phyloP scores from a whole-genome alignment of 2,888 invertebrate species.

The Euproctis similis region DNA sequence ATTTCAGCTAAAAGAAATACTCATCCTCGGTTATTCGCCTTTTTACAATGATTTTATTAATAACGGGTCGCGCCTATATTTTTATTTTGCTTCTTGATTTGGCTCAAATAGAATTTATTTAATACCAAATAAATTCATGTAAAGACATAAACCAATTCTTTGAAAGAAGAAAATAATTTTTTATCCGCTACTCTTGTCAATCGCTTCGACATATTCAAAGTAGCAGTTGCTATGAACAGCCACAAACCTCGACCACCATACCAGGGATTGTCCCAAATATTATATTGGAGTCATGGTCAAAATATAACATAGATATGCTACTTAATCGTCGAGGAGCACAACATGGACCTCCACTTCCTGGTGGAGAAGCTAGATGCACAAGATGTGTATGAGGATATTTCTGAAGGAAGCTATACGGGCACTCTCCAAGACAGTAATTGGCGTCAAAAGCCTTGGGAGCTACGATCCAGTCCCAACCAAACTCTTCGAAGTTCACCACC shows the following conservation, averaged over 20 bases:
- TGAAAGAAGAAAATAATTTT: too few relatives aligned
- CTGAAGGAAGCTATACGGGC: constrained; percentile 90
- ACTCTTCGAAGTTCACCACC: constrained; percentile 93
- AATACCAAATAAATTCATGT: too few relatives aligned
- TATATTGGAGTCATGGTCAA: constrained; percentile 90
- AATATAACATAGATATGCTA: constrained; percentile 93
- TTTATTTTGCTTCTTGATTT: too few relatives aligned
- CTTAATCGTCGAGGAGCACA: constrained; percentile 94
- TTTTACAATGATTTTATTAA: too few relatives aligned
- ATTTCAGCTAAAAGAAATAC: too few relatives aligned
- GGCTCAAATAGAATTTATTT: too few relatives aligned
- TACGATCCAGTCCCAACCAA: constrained; percentile 98
- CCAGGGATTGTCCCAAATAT: constrained; percentile 92
- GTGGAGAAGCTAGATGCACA: constrained; percentile 85
- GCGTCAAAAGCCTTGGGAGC: constrained; percentile 96
- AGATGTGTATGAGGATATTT: constrained; percentile 92
- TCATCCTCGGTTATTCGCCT: too few relatives aligned
- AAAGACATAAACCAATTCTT: too few relatives aligned
- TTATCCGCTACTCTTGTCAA: too few relatives aligned
- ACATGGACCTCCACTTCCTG: constrained; percentile 89
- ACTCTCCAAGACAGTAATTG: constrained; percentile 97
- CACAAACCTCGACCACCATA: constrained; percentile 96
- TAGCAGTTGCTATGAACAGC: constrained; percentile 82
- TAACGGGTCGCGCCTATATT: too few relatives aligned
- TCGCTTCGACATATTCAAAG: too few relatives aligned